Conservation (phyloP, 2,797 vertebrate species). For the Rhabdomys pumilio region DNA sequence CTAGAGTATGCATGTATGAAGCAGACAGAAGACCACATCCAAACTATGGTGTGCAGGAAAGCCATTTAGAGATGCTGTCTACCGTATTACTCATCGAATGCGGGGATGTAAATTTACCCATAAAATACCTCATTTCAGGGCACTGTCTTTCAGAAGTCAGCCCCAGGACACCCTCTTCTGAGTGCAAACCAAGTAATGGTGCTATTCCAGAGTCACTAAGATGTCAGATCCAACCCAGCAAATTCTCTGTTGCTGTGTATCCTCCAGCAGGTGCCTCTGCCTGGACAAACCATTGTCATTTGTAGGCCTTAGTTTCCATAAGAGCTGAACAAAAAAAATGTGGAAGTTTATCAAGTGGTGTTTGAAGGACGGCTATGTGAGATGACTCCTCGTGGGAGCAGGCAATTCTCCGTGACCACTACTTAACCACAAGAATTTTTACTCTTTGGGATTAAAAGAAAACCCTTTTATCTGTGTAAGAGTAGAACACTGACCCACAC, state of each 20-base stretch:
- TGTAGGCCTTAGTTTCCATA: slow-evolving; percentile 19
- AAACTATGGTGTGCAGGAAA: neutral
- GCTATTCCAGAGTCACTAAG: neutral
- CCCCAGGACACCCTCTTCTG: neutral
- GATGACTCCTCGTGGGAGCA: accelerated
- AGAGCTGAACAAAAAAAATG: neutral
- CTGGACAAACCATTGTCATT: neutral
- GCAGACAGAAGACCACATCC: neutral
- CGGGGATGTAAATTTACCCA: accelerated
- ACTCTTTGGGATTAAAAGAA: neutral
- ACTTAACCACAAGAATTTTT: neutral
- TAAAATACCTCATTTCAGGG: accelerated
- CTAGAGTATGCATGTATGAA: accelerated
- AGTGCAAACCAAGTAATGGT: accelerated
- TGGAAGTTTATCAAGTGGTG: neutral
- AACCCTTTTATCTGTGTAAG: neutral
- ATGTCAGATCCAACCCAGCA: neutral
- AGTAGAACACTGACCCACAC: neutral
- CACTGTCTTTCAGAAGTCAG: neutral
- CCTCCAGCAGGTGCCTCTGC: too few relatives aligned
- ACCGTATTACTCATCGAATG: neutral
- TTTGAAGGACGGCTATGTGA: neutral
- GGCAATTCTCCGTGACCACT: accelerated
- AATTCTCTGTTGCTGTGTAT: accelerated
- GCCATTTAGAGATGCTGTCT: accelerated